Percentiles rank a stretch among this genome's conserved stretches.
These are phyloP conservation scores for Ictalurus furcatus DNA, from an alignment of 2,113 vertebrate genomes.

Conservation along the genomic window DNA sequence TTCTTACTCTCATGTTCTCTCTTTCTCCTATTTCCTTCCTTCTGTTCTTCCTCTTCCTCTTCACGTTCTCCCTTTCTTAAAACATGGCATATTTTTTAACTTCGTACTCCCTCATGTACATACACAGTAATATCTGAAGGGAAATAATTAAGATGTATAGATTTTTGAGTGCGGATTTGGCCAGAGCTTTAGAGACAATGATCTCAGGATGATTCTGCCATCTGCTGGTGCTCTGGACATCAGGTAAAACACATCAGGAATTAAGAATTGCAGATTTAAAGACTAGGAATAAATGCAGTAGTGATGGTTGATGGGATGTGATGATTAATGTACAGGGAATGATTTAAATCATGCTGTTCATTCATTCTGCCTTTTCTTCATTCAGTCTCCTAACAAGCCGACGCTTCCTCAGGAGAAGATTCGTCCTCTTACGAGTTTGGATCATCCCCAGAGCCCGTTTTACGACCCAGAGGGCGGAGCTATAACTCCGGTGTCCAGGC, in stretches of 20 bases:
- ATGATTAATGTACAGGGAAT: neutral
- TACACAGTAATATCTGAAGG: neutral
- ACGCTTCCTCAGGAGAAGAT: conserved; percentile 91
- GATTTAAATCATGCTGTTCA: neutral
- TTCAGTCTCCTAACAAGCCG: conserved; percentile 92
- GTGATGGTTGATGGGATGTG: neutral
- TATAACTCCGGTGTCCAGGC: conserved; percentile 89
- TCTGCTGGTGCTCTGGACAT: conserved; percentile 39
- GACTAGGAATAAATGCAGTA: neutral
- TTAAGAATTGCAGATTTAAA: neutral
- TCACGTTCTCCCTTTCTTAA: neutral
- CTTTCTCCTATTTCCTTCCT: neutral
- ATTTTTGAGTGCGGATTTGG: conserved; percentile 12
- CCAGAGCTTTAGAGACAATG: neutral
- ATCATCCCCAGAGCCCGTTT: conserved; percentile 97
- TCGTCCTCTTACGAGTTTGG: conserved; percentile 92
- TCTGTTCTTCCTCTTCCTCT: neutral
- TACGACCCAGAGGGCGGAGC: conserved; percentile 97
- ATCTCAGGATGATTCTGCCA: conserved; percentile 50
- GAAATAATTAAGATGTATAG: neutral
- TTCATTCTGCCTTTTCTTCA: conserved; percentile 15
- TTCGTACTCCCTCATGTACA: neutral
- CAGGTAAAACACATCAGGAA: neutral
- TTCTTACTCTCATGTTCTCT: neutral
- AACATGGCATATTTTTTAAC: neutral